Conservation (phyloP, 2,113 vertebrate genomes). For the Helogale parvula region DNA sequence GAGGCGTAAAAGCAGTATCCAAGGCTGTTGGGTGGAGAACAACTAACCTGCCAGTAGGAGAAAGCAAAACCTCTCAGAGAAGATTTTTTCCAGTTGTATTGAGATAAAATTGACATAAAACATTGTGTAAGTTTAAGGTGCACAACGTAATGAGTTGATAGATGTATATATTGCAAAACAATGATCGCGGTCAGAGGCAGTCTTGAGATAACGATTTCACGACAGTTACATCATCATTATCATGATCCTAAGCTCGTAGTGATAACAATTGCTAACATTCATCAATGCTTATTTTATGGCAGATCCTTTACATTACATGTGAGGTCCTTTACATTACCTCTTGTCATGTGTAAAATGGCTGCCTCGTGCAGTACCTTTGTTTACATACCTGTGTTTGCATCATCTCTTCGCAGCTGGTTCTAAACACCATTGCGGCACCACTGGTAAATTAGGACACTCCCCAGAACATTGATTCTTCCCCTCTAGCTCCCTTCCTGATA, state of each 20-base stretch:
- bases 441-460: neutral
- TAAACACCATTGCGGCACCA: neutral
- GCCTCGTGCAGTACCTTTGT: neutral
- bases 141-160: neutral
- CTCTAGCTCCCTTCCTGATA: neutral
- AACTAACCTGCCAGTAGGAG: neutral
- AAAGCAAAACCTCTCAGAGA: neutral
- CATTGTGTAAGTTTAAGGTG: neutral
- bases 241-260: neutral
- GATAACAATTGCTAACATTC: neutral
- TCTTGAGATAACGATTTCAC: slow-evolving; percentile 23
- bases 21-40: neutral
- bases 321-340: neutral
- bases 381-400: neutral
- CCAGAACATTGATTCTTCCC: neutral
- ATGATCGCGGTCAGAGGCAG: neutral
- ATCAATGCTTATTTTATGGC: neutral
- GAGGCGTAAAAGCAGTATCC: no score
- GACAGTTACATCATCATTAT: neutral
- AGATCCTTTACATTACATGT: neutral
- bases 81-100: neutral
- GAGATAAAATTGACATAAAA: neutral
- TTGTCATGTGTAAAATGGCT: neutral
- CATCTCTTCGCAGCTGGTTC: neutral
- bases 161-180: neutral